phyloP scores from a whole-genome alignment of 1,140 invertebrate species.

The Lamellibrachia luymesi region DNA sequence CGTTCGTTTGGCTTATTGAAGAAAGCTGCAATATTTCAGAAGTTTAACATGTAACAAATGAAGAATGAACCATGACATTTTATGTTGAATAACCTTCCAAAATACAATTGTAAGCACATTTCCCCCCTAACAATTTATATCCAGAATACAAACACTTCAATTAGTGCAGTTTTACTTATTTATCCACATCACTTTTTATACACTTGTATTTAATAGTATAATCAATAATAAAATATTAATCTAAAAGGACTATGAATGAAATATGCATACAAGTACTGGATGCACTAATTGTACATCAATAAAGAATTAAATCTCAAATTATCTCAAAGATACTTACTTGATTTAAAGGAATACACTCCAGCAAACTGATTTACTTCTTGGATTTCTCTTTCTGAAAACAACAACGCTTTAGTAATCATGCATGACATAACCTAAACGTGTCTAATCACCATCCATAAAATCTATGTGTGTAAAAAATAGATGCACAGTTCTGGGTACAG shows the following conservation, averaged over 20 bases:
- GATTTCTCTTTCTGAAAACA: constrained; percentile 44
- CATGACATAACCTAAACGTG: neutral
- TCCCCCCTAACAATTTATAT: neutral
- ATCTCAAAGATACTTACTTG: constrained; percentile 41
- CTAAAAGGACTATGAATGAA: neutral
- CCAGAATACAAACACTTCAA: neutral
- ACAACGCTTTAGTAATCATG: neutral
- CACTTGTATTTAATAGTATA: neutral
- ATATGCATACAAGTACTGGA: neutral
- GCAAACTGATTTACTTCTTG: constrained; percentile 52
- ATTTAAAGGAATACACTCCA: constrained; percentile 49
- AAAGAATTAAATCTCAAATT: neutral
- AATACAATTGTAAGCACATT: neutral
- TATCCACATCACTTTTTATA: neutral
- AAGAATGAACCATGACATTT: neutral
- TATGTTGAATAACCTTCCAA: neutral
- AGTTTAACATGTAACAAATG: neutral
- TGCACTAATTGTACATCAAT: neutral
- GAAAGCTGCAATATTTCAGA: constrained; percentile 38
- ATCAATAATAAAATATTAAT: neutral
- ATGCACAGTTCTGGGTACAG: neutral
- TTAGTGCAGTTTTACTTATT: neutral
- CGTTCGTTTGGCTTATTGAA: constrained; percentile 43
- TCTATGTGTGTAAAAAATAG: neutral
- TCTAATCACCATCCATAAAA: neutral